Base-by-base conservation (phyloP, 1,140 invertebrate genomes). In the Euglossa dilemma region DNA sequence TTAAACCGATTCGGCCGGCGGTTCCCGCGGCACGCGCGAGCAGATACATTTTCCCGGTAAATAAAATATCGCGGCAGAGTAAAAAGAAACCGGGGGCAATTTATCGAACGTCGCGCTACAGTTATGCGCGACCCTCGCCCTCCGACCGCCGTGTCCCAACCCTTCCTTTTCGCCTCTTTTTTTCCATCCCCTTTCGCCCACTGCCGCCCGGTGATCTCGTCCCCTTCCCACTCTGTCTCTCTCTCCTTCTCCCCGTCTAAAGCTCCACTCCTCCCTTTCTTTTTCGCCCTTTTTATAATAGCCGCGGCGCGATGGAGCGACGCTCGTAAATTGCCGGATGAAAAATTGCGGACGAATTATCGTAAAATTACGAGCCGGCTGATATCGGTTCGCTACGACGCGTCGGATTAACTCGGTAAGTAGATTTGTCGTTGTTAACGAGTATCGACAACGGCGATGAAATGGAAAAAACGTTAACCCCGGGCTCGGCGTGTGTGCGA, bases 301-400 rank as follows among this genome's bases (percentile, higher is more conserved):
- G 28, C 77, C 25, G 25, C 69, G 59, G 45, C 16, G 47, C 57
- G 54, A 63, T n/a, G n/a, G 23, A 47, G 54, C n/a, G 54, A n/a
- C 45, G 81, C 59, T 80, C 86, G 66, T 89, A 89, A 90, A 90
- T 90, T 57, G 75, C 36, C 76, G 82, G 66, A 69, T 88, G 82
- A 85, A 88, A 89, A 89, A 90, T 80, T 79, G 76, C 66, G 61
- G 66, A 47, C 67, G 79, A 90, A 89, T 88, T 86, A 89, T 90
- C 76, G 85, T 86, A 80, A 90, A 89, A 87, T 88, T 73, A 80
- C 78, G 54, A 14, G 57, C 25, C 52, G n/a, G 14, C 20, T 25
- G 81, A 50, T 59, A 52, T 66, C 23, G 72, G 28, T 11, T 59
- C 52, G 54, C 79, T 43, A 70, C 57, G 20, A 64, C 74, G 67